Conservation (phyloP, 2,797 vertebrate genomes). For the Buphagus erythrorhynchus region DNA sequence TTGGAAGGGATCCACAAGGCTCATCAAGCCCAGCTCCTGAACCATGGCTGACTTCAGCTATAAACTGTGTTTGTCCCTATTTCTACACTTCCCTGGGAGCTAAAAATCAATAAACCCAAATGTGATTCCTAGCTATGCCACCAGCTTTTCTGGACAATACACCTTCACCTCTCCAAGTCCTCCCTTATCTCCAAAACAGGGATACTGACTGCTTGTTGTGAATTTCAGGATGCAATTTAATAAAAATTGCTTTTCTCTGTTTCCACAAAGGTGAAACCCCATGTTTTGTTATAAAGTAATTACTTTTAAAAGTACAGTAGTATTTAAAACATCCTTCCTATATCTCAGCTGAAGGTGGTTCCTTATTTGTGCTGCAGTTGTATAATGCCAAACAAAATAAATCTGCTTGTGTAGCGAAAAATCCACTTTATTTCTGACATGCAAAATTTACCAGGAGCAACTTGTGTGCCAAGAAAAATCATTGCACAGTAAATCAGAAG, state of each 20-base stretch:
- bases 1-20: not conserved
- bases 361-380: not conserved
- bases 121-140: not conserved
- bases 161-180: not conserved
- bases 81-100: not conserved
- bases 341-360: not conserved
- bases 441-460: not conserved
- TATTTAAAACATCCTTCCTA: not conserved
- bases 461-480: not conserved
- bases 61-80: not conserved
- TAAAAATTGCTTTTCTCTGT: not conserved
- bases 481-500: not conserved
- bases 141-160: not conserved
- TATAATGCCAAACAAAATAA: not conserved
- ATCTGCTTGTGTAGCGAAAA: not conserved
- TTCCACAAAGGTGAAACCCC: not conserved
- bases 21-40: not conserved
- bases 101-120: not conserved
- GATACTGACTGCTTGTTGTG: not conserved
- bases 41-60: not conserved
- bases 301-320: not conserved
- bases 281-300: not conserved
- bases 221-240: not conserved
- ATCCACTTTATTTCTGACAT: not conserved
- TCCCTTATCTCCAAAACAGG: not conserved